Percentiles rank a stretch among this genome's conserved stretches.
Evolutionary conservation across 2,888 invertebrate genomes (phyloP).

Genomic region (Epinotia nisella): DNA sequence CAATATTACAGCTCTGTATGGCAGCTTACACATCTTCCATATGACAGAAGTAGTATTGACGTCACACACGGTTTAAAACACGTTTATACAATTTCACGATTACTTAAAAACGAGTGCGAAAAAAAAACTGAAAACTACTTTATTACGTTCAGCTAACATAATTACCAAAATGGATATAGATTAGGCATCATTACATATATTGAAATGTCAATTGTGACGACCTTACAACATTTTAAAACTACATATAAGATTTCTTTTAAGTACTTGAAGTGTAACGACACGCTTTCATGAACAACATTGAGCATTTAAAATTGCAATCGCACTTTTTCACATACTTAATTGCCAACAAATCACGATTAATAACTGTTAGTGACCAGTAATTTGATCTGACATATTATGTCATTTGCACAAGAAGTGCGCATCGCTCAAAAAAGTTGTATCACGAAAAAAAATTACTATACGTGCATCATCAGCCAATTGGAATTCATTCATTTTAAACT

Average conservation of each 20-base stretch:
- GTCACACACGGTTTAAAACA: too few relatives aligned
- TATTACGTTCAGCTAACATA: too few relatives aligned
- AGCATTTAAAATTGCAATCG: constrained; percentile 16
- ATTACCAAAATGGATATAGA: too few relatives aligned
- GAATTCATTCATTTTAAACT: constrained; percentile 7
- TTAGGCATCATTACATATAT: too few relatives aligned
- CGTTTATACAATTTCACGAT: too few relatives aligned
- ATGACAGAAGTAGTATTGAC: too few relatives aligned
- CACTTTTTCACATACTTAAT: constrained; percentile 33
- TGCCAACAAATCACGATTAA: constrained; percentile 28
- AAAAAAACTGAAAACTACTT: too few relatives aligned
- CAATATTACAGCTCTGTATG: too few relatives aligned
- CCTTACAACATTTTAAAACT: constrained; percentile 39
- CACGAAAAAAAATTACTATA: constrained; percentile 8
- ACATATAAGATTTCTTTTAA: constrained; percentile 32
- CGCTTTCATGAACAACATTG: constrained; percentile 38
- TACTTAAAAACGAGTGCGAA: too few relatives aligned
- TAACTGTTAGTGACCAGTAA: constrained; percentile 29
- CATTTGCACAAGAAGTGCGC: constrained; percentile 9
- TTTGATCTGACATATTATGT: constrained; percentile 35
- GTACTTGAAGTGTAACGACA: constrained; percentile 19
- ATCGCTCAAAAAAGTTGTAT: constrained; percentile 13
- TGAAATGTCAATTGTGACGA: not conserved
- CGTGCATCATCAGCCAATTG: not conserved
- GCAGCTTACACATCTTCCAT: too few relatives aligned